Base-by-base conservation (phyloP, 2,888 invertebrate genomes). In the Galeopsomyia nigrocyanea region DNA sequence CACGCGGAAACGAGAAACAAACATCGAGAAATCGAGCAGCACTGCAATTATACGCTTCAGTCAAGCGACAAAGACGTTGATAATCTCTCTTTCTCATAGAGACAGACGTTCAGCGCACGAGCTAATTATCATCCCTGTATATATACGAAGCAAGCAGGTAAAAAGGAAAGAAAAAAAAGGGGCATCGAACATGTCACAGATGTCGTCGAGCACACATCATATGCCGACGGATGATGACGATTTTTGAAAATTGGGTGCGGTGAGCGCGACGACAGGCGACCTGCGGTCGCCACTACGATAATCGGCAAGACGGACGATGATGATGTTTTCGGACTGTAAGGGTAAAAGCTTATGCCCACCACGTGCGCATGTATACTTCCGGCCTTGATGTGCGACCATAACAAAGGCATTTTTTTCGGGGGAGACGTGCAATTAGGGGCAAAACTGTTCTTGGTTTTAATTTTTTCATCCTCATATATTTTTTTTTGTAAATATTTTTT, bases 241-340 rank as follows among this genome's bases (percentile, higher is more conserved):
- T 75, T 63, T 50, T 60, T 49, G 26, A 51, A 63, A 70, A 70
- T 63, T 67, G 55, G 21, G 39, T 26, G 56, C 22, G 46, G 46
- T n/a, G 49, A 22, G 47, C 22, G 73, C 68, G 79, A 79, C 77
- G 82, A 80, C 82, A 80, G 81, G 78, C 81, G 80, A 82, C 76
- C 78, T 82, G 82, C 79, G 82, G 82, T 83, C 26, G 26, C 81
- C 16, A 9, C 78, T 5, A 26, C 78, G 82, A 79, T 82, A 82
- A 83, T 83, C 62, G 26, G 67, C 49, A 13, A 21, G 17, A 22
- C 26, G 22, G 69, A 57, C 26, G 57, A 22, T 47, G 47, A 22
- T 56, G 65, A 49, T 26, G n/a, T 16, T 39, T 16, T 10, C 16
- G 64, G 31, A n/a, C 39, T 39, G 39, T 39, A 39, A 39, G 51